Evolutionary conservation across 2,888 invertebrate genomes (phyloP), one percentile per base, ranked within the genome.

Genomic region (Drosophila fulvimacula): DNA sequence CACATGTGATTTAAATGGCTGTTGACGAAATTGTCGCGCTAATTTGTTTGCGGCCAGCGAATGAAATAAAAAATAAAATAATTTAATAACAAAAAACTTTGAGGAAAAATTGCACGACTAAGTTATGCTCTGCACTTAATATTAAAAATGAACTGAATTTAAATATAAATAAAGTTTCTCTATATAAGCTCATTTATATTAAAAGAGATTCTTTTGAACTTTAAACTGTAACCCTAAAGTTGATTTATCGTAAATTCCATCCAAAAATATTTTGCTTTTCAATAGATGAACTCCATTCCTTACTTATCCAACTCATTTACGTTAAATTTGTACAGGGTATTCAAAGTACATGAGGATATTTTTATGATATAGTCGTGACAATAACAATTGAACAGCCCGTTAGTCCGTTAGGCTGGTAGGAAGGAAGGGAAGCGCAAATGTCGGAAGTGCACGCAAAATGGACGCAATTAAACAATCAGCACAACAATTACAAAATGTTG

Each of bases 381-480:
- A 49, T 52, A 51, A 11, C 58, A 64, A 76, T 75, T 61, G 58
- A 55, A 62, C 21, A 27, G 51, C 34, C 49, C 9, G 15, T n/a
- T 21, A 27, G 51, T 21, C 49, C 9, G 15, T n/a, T 21, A 10
- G 51, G 36, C 21, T 38, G 61, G 30, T 57, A 56, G 59, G 57
- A 52, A 57, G 70, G 52, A 55, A 30, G 21, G 21, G 7, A 27
- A 27, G 42, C 69, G 44, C 24, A 62, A 69, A 48, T 80, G 73
- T 67, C 76, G 73, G 72, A 84, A 84, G 71, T 72, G 85, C 69
- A 73, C 88, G 69, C 89, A 84, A 88, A 86, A 90, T 88, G 86
- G 87, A 83, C 86, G 73, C 85, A 85, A 85, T 85, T 86, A 90
- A 86, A 86, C 85, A 86, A 86, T 90, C 85, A 86, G 76, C 88